phyloP scores from a whole-genome alignment of 2,113 vertebrate species.

The Hypomesus transpacificus region DNA sequence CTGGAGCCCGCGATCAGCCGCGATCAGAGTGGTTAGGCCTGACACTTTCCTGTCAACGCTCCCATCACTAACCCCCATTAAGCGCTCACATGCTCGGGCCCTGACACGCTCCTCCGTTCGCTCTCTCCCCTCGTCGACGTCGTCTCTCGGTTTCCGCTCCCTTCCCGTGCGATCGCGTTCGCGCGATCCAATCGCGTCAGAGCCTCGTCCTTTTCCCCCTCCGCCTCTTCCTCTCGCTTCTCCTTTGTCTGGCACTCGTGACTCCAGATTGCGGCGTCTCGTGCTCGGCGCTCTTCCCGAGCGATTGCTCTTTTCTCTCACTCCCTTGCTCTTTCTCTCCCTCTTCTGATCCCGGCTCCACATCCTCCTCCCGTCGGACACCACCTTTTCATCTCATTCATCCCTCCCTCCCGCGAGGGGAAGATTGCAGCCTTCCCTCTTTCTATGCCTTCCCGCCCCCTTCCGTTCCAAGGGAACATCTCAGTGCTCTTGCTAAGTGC shows the following conservation, averaged over 20 bases:
- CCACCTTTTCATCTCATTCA: slow-evolving; percentile 26
- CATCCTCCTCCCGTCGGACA: not conserved
- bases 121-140: not conserved
- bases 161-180: not conserved
- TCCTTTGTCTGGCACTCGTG: not conserved
- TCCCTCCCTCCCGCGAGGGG: not conserved
- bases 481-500: slow-evolving; percentile 63
- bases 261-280: no score
- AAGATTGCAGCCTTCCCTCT: slow-evolving; percentile 26
- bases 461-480: slow-evolving; percentile 57
- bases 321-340: not conserved
- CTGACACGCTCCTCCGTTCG: slow-evolving; percentile 12
- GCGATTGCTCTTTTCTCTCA: not conserved
- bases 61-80: slow-evolving; percentile 74
- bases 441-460: slow-evolving; percentile 17
- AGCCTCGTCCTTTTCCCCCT: no score
- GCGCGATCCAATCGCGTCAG: no score
- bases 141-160: slow-evolving; percentile 1
- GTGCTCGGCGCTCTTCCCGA: no score
- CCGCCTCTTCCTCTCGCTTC: not conserved
- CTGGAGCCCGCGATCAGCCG: slow-evolving; percentile 61
- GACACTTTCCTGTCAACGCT: slow-evolving; percentile 74
- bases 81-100: slow-evolving; percentile 61
- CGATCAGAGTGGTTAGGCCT: slow-evolving; percentile 71
- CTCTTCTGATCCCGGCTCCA: not conserved